Evolutionary conservation across 2,888 invertebrate species (phyloP).

Genomic region (Odontocerum albicorne): DNA sequence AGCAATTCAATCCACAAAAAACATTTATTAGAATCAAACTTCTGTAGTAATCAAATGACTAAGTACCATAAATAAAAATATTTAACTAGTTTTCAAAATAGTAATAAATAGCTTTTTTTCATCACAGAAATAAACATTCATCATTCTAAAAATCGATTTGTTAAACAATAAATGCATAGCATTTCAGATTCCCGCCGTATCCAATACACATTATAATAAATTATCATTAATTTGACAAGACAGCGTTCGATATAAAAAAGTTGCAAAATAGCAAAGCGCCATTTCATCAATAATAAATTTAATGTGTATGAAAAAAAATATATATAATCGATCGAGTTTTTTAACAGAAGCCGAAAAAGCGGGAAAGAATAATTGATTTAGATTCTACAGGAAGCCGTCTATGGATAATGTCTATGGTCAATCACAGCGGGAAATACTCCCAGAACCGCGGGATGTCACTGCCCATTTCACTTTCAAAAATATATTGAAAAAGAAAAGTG

Average conservation of each 20-base stretch:
- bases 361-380: no score
- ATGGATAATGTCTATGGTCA: slow-evolving; percentile 1
- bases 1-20: no score
- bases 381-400: slow-evolving; percentile 26
- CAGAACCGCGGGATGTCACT: slow-evolving; percentile 19
- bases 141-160: no score
- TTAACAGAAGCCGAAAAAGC: slow-evolving; percentile 23
- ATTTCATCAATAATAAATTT: slow-evolving; percentile 2
- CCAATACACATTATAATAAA: slow-evolving; percentile 7
- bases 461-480: not conserved
- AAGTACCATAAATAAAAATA: no score
- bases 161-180: no score
- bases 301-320: not conserved
- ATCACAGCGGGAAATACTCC: slow-evolving; percentile 26
- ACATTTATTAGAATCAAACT: no score
- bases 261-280: slow-evolving; percentile 8
- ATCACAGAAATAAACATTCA: no score
- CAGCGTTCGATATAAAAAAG: not conserved
- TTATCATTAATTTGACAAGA: slow-evolving; percentile 5
- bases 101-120: no score
- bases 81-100: no score
- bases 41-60: no score
- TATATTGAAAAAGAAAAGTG: no score
- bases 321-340: slow-evolving; percentile 8
- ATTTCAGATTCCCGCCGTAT: not conserved